Conservation (phyloP, 2,797 vertebrate genomes). For the Miichthys miiuy region DNA sequence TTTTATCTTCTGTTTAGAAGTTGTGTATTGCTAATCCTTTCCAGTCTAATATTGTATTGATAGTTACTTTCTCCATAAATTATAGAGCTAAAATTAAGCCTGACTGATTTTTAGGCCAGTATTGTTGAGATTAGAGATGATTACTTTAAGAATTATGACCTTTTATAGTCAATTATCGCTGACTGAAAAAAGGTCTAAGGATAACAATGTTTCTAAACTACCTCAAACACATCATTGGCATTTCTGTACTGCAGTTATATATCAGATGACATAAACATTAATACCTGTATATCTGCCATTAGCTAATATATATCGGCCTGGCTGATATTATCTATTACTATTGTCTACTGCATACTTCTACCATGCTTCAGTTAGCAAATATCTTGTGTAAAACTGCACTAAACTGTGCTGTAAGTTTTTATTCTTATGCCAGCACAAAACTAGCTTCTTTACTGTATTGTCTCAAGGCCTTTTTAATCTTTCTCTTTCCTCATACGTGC, state of each 20-base stretch:
- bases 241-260: slow-evolving; percentile 1
- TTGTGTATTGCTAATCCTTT: slow-evolving; percentile 25
- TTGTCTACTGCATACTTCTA: neutral
- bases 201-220: neutral
- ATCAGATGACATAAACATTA: neutral
- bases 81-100: neutral
- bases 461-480: neutral
- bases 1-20: slow-evolving; percentile 22
- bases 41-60: slow-evolving; percentile 20
- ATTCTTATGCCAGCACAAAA: neutral
- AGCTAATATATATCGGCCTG: neutral
- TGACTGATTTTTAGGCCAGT: neutral
- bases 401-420: slow-evolving; percentile 1
- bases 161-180: neutral
- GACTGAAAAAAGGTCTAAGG: neutral
- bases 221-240: neutral
- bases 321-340: neutral
- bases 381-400: neutral
- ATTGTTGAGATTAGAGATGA: neutral
- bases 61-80: slow-evolving; percentile 61
- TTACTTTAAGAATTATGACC: neutral
- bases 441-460: neutral
- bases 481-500: neutral
- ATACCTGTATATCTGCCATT: neutral
- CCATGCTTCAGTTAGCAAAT: neutral